Percentiles rank a stretch among this genome's conserved stretches.
phyloP scores from a whole-genome alignment of 2,113 vertebrate genomes.

The Serinus canaria region DNA sequence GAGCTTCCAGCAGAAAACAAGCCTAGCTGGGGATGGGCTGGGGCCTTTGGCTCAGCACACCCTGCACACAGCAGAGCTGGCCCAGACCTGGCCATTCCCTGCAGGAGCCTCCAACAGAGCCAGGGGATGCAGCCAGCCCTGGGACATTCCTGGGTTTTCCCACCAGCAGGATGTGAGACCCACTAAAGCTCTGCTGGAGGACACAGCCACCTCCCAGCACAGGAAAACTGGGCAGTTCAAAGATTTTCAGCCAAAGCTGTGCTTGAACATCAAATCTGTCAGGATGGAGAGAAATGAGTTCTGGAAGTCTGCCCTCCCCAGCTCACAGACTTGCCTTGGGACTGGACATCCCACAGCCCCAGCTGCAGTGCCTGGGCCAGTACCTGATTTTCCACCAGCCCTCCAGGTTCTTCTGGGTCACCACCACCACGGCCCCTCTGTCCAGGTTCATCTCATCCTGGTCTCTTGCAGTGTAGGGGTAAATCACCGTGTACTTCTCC shows the following conservation, averaged over 20 bases:
- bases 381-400: slow-evolving; percentile 99
- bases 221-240: background rate
- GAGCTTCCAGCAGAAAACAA: background rate
- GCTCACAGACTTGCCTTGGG: background rate
- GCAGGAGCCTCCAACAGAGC: background rate
- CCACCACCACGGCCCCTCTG: slow-evolving; percentile 89
- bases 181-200: background rate
- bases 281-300: background rate
- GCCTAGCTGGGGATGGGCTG: background rate
- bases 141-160: background rate
- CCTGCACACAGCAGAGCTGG: background rate
- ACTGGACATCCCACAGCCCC: background rate
- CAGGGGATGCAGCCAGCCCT: background rate
- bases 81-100: background rate
- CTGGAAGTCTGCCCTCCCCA: background rate
- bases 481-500: slow-evolving; percentile 93
- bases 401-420: slow-evolving; percentile 97
- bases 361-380: background rate
- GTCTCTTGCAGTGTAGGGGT: slow-evolving; percentile 89
- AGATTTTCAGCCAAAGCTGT: background rate
- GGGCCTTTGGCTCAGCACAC: background rate
- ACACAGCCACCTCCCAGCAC: background rate
- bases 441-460: slow-evolving; percentile 95
- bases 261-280: background rate
- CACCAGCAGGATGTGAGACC: background rate